Evolutionary conservation across 1,140 invertebrate genomes (phyloP), one percentile per base, ranked within the genome.

Genomic region (Phocides pigmalion): DNA sequence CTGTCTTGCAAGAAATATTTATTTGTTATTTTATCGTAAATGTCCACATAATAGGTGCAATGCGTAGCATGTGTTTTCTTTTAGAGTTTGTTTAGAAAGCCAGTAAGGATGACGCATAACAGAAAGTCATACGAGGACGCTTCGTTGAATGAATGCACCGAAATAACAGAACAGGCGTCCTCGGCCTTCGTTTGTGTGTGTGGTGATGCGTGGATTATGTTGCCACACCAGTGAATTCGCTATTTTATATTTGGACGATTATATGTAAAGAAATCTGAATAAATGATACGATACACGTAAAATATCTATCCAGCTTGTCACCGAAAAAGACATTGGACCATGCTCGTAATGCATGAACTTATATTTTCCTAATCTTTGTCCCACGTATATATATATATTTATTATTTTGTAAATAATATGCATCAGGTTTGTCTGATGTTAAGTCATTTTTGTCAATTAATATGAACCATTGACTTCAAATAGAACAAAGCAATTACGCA

Each of bases 111-210:
- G 71, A 83, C 72, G 66, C 76, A 78, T 72, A 42, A 61, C 67
- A 62, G 62, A 66, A 76, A 68, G 64, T 64, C 46, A 66, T 62
- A 72, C 67, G 79, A 76, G 76, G 77, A 79, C 74, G 62, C 58
- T 15, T 42, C 64, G 74, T 66, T 81, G 78, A 85, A 85, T 84
- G 77, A 78, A 85, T 84, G 76, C 77, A 83, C 78, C 66, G 54
- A 88, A 82, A 84, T 82, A 86, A 81, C 72, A 71, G 39, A 75
- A 73, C 54, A 44, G 46, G n/a, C 64, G 80, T 72, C 79, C 79
- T 80, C 80, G 80, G 80, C 80, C 77, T 82, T 84, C 69, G 51
- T 20, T 39, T 44, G 37, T 47, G 46, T 64, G 14, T 37, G 54
- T 51, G 50, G n/a, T n/a, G 16, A 49, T 28, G 51, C 53, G 16